Evolutionary conservation across 2,113 vertebrate species (phyloP).

Genomic region (Oreotrochilus melanogaster): DNA sequence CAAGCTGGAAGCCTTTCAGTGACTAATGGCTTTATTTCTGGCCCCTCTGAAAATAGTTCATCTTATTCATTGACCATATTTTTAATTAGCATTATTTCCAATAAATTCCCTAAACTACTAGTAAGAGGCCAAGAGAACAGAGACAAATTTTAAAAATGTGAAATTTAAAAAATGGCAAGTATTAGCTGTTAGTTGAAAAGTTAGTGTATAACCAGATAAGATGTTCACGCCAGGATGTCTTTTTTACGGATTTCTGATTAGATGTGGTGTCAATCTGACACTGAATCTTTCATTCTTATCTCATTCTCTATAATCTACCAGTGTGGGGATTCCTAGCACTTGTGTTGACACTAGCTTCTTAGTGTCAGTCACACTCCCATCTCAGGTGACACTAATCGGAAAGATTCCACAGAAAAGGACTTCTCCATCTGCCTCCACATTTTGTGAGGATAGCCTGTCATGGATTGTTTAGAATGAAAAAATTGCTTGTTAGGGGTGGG

Average conservation of each 20-base stretch:
- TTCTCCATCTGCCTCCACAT: fast-evolving
- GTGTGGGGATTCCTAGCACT: background rate
- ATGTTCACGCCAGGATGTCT: background rate
- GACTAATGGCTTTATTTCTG: background rate
- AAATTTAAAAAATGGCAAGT: background rate
- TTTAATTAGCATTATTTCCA: background rate
- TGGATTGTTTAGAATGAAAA: background rate
- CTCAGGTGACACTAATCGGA: background rate
- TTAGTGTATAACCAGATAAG: background rate
- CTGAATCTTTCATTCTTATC: background rate
- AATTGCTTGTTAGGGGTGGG: background rate
- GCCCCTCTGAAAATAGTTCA: background rate
- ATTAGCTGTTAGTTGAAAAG: background rate
- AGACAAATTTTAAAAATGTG: background rate
- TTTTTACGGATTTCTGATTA: background rate
- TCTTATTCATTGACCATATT: background rate
- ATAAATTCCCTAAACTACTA: background rate
- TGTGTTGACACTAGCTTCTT: background rate
- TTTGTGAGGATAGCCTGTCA: background rate
- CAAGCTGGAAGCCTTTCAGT: background rate
- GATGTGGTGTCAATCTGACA: background rate
- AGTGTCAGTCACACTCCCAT: background rate
- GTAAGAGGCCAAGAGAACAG: background rate
- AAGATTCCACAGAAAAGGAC: background rate
- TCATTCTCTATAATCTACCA: background rate